phyloP scores from a whole-genome alignment of 2,888 invertebrate species.

The Acheta domesticus region DNA sequence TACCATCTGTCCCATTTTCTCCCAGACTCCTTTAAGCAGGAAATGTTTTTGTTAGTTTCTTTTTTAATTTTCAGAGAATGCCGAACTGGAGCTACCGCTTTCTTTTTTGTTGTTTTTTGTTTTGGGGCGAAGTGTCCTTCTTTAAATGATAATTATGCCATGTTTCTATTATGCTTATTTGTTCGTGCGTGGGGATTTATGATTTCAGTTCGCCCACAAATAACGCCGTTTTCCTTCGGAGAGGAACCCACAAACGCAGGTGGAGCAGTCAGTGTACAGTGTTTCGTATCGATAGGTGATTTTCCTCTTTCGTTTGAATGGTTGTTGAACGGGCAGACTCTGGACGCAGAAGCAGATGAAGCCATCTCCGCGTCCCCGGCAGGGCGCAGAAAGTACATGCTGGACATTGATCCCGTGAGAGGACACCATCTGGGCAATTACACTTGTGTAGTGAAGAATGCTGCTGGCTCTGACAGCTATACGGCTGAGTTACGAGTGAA shows the following conservation, averaged over 20 bases:
- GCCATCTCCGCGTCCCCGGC: conserved; percentile 40
- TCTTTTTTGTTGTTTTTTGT: too few species aligned
- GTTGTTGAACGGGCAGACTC: conserved; percentile 64
- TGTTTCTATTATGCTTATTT: too few species aligned
- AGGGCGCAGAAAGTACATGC: conserved; percentile 57
- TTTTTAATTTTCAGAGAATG: too few species aligned
- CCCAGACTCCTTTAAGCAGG: too few species aligned
- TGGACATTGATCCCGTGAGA: conserved; percentile 55
- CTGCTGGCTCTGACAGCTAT: conserved; percentile 52
- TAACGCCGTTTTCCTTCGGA: conserved; percentile 56
- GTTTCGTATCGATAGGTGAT: conserved; percentile 46
- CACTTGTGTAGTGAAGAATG: conserved; percentile 56
- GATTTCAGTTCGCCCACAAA: conserved; percentile 41
- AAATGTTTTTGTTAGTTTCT: too few species aligned
- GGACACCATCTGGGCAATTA: conserved; percentile 57
- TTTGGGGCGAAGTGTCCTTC: too few species aligned
- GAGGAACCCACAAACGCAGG: conserved; percentile 59
- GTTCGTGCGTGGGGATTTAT: too few species aligned
- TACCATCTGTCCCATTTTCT: too few species aligned
- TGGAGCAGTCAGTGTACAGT: conserved; percentile 46
- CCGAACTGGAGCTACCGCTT: too few species aligned
- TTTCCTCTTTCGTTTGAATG: conserved; percentile 50
- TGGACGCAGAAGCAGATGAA: neutral
- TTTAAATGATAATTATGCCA: too few species aligned
- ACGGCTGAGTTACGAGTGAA: conserved; percentile 54